These are phyloP conservation scores for Brienomyrus longianalis DNA, from an alignment of 2,113 vertebrate species.

Conservation along the genomic window DNA sequence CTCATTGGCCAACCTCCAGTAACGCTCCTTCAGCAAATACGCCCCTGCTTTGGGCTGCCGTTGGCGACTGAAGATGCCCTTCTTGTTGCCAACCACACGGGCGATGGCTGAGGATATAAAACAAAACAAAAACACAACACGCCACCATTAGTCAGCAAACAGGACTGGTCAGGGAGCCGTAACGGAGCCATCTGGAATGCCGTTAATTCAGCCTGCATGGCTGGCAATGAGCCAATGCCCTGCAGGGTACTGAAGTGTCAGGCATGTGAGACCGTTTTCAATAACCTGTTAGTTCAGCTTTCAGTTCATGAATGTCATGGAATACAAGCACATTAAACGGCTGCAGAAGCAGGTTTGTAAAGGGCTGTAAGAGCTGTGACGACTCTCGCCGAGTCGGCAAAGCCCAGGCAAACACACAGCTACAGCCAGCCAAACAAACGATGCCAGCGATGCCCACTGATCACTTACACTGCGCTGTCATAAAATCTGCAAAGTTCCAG, in stretches of 20 bases:
- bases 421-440: background rate
- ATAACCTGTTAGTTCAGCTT: background rate
- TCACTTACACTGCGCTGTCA: constrained; percentile 79
- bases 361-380: background rate
- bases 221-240: background rate
- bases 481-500: constrained; percentile 97
- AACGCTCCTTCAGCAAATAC: constrained; percentile 78
- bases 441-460: background rate
- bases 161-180: background rate
- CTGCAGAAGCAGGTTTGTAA: background rate
- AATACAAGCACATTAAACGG: background rate
- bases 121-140: background rate
- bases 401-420: background rate
- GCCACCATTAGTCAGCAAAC: background rate
- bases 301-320: background rate
- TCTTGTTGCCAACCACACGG: constrained; percentile 83
- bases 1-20: constrained; percentile 87
- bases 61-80: constrained; percentile 89
- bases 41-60: constrained; percentile 86
- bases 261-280: background rate
- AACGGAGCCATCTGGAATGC: background rate
- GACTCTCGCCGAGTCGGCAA: background rate
- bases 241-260: background rate
- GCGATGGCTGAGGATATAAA: constrained; percentile 52
- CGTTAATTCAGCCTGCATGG: background rate